Base-by-base conservation (phyloP, 2,113 vertebrate genomes). In the Elaphurus davidianus region DNA sequence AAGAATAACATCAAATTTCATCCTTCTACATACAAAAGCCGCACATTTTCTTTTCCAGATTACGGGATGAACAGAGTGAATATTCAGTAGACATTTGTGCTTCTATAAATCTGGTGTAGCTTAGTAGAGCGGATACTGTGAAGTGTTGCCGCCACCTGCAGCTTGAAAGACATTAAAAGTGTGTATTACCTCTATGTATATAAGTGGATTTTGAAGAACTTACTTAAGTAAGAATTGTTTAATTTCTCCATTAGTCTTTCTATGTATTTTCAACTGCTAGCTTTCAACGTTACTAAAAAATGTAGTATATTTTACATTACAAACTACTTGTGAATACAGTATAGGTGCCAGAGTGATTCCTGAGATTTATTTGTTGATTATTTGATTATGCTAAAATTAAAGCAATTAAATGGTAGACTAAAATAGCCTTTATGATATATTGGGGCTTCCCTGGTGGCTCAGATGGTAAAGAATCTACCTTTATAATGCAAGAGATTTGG, bases 91-190 rank as follows among this genome's bases (percentile, higher is more conserved):
- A 54, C 57, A 67, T 59, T 50, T 93, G 40, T 28, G 7, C 76
- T 55, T 81, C 15, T 7, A 6, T n/a, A 25, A 52, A 23, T 94
- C 57, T 64, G 60, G 6, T 21, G 2, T 28, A 55, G 67, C n/a
- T 27, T 19, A 91, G 52, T 16, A n/a, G 57, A 54, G 7, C 5
- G 40, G 23, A n/a, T 25, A 60, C 60, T 23, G 30, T 95, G 94
- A 85, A 40, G 25, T 50, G 27, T 52, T 94, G 67, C 92, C 97
- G 94, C 96, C 90, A 92, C 40, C 96, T 98, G 43, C 94, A 97
- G 92, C 36, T 40, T 50, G 43, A 52, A 67, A 94, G 17, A 23
- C 55, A 55, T 57, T 93, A 45, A 94, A 76, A 43, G 2, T 43
- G 0, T 36, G 17, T 54, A 30, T 54, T 74, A 27, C 3, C 2